Evolutionary conservation across 92 coral and sea anemone genomes (phyloP).

Genomic region (Micromussa lordhowensis): DNA sequence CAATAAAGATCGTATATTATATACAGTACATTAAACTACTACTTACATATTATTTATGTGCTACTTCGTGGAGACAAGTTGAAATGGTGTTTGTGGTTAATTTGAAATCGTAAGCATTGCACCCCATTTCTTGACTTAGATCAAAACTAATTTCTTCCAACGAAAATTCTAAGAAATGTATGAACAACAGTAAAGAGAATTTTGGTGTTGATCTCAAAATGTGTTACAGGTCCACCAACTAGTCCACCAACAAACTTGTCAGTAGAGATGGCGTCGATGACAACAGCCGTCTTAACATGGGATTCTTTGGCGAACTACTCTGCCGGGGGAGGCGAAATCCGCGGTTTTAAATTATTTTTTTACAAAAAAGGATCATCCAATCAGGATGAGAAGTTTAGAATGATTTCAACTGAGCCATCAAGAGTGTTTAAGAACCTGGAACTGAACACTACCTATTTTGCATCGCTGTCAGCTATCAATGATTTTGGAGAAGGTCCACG

Average conservation of each 20-base stretch:
- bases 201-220: background rate
- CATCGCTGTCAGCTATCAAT: background rate
- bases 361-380: background rate
- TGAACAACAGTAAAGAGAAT: background rate
- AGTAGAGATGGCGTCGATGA: background rate
- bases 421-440: background rate
- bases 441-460: constrained; percentile 8
- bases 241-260: constrained; percentile 16
- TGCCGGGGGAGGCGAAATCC: background rate
- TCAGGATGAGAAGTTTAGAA: background rate
- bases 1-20: too few relatives aligned
- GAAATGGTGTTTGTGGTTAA: too few relatives aligned
- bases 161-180: background rate
- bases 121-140: too few relatives aligned
- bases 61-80: too few relatives aligned
- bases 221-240: constrained; percentile 16
- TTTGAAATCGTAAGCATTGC: too few relatives aligned
- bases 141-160: too few relatives aligned
- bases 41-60: too few relatives aligned
- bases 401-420: background rate
- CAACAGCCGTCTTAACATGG: background rate
- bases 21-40: too few relatives aligned
- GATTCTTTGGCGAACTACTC: background rate
- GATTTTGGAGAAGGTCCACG: constrained; percentile 8
- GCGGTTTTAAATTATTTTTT: background rate